phyloP scores from a whole-genome alignment of 2,888 invertebrate species.

The Horisme vitalbata region DNA sequence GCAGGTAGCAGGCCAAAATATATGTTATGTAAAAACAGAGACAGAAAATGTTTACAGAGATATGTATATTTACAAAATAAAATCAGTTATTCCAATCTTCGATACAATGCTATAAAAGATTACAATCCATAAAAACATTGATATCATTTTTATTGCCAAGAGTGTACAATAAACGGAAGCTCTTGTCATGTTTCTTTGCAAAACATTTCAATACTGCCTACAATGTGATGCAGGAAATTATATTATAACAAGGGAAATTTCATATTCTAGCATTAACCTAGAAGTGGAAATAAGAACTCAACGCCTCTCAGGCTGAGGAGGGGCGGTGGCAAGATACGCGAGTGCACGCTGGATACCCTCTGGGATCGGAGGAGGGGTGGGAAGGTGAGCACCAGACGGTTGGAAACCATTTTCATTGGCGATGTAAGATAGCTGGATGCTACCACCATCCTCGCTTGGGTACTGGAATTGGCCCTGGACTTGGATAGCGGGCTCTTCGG shows the following conservation, averaged over 20 bases:
- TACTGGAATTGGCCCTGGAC: slow-evolving; percentile 86
- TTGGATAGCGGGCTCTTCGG: slow-evolving; percentile 75
- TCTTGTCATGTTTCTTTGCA: slow-evolving; percentile 4
- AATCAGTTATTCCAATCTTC: slow-evolving; percentile 1
- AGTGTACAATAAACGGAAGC: slow-evolving; percentile 7
- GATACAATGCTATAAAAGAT: too few relatives aligned
- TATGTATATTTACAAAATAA: slow-evolving; percentile 18
- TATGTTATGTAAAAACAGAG: neutral
- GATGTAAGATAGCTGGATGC: slow-evolving; percentile 83
- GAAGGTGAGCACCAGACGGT: slow-evolving; percentile 84
- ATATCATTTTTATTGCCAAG: slow-evolving; percentile 12
- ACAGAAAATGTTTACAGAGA: neutral
- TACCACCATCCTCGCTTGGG: slow-evolving; percentile 84
- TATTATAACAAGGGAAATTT: slow-evolving; percentile 12
- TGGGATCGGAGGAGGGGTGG: slow-evolving; percentile 87
- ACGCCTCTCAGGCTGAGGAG: slow-evolving; percentile 70
- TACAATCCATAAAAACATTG: too few relatives aligned
- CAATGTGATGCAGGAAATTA: neutral
- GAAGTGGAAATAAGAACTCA: slow-evolving; percentile 24
- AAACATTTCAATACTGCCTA: slow-evolving; percentile 4
- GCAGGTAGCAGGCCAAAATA: too few relatives aligned
- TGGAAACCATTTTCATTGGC: slow-evolving; percentile 89
- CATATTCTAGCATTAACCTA: slow-evolving; percentile 21
- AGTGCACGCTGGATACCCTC: slow-evolving; percentile 86
- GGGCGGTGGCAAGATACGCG: slow-evolving; percentile 85